Conservation (phyloP, 2,797 vertebrate species). For the Mastacembelus armatus region DNA sequence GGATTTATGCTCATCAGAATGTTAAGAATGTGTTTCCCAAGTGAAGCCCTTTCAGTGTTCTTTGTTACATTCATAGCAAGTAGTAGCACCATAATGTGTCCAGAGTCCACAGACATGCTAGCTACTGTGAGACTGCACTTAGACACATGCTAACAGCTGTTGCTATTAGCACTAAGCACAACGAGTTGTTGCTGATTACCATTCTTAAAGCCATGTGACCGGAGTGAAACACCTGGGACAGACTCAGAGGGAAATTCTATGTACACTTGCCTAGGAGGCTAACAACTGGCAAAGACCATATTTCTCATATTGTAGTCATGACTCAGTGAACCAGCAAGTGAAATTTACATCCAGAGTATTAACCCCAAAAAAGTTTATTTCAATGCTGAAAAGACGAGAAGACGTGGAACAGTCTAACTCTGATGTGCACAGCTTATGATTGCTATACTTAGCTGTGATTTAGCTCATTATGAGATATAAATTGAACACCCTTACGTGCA, state of each 20-base stretch:
- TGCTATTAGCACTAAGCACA: no score
- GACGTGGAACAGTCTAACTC: not conserved
- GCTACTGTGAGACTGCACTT: no score
- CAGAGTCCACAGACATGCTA: no score
- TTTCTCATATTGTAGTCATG: not conserved
- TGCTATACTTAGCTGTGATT: constrained; percentile 10
- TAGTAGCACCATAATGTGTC: no score
- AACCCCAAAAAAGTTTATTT: not conserved
- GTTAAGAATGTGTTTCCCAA: no score
- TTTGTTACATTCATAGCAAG: no score
- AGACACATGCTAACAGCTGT: no score
- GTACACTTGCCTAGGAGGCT: not conserved
- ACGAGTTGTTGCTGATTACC: no score
- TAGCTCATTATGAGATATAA: no score
- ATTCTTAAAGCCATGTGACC: constrained; percentile 1
- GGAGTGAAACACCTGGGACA: not conserved
- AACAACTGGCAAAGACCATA: not conserved
- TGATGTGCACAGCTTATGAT: not conserved
- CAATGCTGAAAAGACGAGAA: not conserved
- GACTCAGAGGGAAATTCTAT: not conserved
- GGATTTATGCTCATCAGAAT: no score
- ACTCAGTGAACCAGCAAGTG: constrained; percentile 1
- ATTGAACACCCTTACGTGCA: not conserved
- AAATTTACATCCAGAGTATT: not conserved
- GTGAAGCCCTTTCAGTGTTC: no score